Evolutionary conservation across 2,888 invertebrate genomes (phyloP), one percentile per base, ranked within the genome.

Genomic region (Spicauda simplicius): DNA sequence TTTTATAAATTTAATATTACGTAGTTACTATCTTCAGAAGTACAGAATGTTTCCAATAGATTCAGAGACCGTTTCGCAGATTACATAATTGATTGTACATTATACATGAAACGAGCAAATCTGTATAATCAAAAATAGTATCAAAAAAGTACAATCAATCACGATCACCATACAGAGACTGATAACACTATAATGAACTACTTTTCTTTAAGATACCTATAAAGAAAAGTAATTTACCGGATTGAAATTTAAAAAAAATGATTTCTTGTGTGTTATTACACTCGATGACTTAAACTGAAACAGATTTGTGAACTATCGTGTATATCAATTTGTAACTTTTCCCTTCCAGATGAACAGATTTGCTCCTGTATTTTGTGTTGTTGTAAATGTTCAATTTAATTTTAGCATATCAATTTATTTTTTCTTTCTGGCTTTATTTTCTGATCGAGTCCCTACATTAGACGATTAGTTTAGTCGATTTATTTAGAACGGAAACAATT

Each of bases 301-400:
- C 16, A 48, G n/a, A 48, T 48, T 48, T 48, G 48, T 48, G 48
- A 48, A 48, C 10, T 41, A 16, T 48, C 48, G 48, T 53, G 19
- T 53, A 53, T 53, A 20, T 53, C 18, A 53, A 53, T 20, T 12
- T 19, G 19, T 53, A 53, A 20, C 52, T 45, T 55, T 62, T 30
- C 45, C 18, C 53, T 65, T 65, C 20, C 64, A 58, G 52, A 54
- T 60, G 53, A 55, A 60, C 60, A 66, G 55, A 66, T 66, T 66
- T 66, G 66, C 54, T 66, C 65, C 65, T 60, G 41, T 50, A 58
- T 25, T 19, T 52, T 50, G 11, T 64, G 45, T 12, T 37, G 33
- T 50, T 52, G 41, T 41, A 48, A 60, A 57, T 57, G 19, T 64
- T 58, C 52, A 33, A 57, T 19, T 52, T 37, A 60, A 50, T 37